Base-by-base conservation (phyloP, 2,797 vertebrate species). In the Mormyrops boulengeri region DNA sequence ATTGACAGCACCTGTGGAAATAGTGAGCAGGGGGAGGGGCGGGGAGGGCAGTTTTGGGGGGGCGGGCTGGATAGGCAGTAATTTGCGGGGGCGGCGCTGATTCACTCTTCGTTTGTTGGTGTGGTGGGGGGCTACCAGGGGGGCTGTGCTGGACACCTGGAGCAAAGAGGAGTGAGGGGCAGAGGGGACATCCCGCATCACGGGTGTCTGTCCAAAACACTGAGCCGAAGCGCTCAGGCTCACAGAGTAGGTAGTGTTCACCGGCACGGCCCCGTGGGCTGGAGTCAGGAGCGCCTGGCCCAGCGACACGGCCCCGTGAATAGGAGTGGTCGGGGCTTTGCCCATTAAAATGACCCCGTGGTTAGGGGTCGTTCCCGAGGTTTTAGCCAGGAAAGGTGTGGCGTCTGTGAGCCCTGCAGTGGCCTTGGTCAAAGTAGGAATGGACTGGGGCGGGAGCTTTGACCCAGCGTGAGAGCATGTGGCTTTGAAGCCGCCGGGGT, bases 341-440 rank as follows among this genome's bases (percentile, higher is more conserved):
- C 90, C 90, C 34, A 93, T 89, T 52, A 93, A 85, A 85, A 93
- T 85, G 12, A 93, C 86, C 17, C 91, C 90, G 44, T 89, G 91
- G 50, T 91, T 89, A 38, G 92, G 57, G 22, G 89, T 53, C 2
- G 88, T 52, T 85, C 90, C 77, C 14, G 92, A 57, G 49, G 90
- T 50, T 44, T 82, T 88, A 5, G 92, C 62, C 88, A 92, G 52
- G 84, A 49, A 80, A 91, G 89, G 73, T 57, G 91, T 4, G n/a
- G 89, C 47, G 44, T 55, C 82, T 47, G 90, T 7, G 66, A 60
- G 17, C 66, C 93, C 92, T 19, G 55, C 12, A 0, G 93, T 93
- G 0, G 95, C 95, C 93, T 95, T 95, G 84, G 95, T 95, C 0
- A 96, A 93, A 0, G 96, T 94, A 3, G 91, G 92, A 52, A 96